Percentiles rank a stretch among this genome's conserved stretches.
Evolutionary conservation across 2,113 vertebrate genomes (phyloP).

Genomic region (Potamarius usumacintae): DNA sequence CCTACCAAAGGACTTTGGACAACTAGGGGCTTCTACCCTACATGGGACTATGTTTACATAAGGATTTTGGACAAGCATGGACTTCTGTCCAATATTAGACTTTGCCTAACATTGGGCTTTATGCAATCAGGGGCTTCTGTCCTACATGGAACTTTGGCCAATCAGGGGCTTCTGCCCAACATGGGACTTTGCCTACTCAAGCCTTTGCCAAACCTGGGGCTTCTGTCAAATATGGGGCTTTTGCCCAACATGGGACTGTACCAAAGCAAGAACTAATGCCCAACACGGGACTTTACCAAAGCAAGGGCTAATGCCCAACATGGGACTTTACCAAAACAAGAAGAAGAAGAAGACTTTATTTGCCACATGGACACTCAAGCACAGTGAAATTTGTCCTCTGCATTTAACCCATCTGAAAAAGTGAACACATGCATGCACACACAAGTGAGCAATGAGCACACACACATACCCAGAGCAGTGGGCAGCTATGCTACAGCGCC

Average conservation of each 20-base stretch:
- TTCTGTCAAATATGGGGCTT: background rate
- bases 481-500: too few relatives aligned
- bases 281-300: background rate
- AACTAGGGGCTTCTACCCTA: background rate
- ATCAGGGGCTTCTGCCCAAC: background rate
- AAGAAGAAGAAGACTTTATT: too few relatives aligned
- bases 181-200: background rate
- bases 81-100: background rate
- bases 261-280: background rate
- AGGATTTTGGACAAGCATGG: background rate
- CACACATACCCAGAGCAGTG: too few relatives aligned
- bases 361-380: too few relatives aligned
- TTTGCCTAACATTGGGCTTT: background rate
- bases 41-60: background rate
- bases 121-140: background rate
- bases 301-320: background rate
- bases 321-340: background rate
- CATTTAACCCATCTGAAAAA: too few relatives aligned
- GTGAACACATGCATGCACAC: too few relatives aligned
- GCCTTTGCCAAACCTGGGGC: background rate
- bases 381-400: too few relatives aligned
- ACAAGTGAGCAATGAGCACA: too few relatives aligned
- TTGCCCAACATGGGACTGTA: background rate
- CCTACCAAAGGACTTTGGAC: background rate
- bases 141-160: background rate